A percentile compares a stretch with the other conserved stretches of the same genome.
These are phyloP conservation scores for Monodelphis domestica DNA, from an alignment of 2,797 vertebrate species.

Conservation along the genomic window DNA sequence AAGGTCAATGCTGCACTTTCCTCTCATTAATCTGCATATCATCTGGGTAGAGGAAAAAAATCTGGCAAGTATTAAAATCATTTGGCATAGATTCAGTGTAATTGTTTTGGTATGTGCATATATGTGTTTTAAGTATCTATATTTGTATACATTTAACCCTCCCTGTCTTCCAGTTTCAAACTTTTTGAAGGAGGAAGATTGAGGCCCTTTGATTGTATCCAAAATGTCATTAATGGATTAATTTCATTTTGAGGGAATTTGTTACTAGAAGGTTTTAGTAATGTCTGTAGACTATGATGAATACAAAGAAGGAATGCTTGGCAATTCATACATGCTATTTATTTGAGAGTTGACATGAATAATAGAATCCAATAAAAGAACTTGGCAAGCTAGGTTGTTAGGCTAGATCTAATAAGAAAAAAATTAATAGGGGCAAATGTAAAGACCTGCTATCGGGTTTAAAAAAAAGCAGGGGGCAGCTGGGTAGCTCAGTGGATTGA, in stretches of 20 bases:
- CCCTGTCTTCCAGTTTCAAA: not conserved
- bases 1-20: not conserved
- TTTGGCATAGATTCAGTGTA: not conserved
- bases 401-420: not conserved
- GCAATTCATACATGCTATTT: not conserved
- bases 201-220: too few relatives aligned
- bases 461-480: too few relatives aligned
- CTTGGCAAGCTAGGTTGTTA: not conserved
- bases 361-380: not conserved
- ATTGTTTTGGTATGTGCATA: not conserved
- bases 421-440: not conserved
- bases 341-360: not conserved
- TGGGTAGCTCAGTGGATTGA: too few relatives aligned
- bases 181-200: not conserved
- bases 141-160: not conserved
- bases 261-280: not conserved
- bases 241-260: not conserved
- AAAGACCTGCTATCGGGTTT: not conserved
- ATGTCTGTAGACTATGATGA: not conserved
- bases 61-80: not conserved
- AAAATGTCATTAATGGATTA: not conserved
- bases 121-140: not conserved
- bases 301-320: not conserved
- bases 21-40: not conserved
- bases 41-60: not conserved